These are phyloP conservation scores for Ammospiza caudacuta DNA, from an alignment of 2,113 vertebrate genomes.

Conservation along the genomic window DNA sequence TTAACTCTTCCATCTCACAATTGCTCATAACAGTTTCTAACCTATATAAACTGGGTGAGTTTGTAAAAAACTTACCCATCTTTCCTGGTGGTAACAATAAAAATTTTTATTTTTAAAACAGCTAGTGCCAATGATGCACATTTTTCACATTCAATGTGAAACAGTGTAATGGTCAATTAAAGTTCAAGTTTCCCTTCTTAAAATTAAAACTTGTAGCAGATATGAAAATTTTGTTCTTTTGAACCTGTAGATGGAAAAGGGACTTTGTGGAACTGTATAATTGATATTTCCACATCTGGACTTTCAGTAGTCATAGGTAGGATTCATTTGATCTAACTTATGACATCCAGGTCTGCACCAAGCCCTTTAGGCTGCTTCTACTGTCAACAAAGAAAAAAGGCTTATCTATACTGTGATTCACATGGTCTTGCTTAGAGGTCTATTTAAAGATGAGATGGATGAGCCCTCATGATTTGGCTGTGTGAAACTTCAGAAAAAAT, in stretches of 20 bases:
- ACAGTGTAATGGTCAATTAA: not conserved
- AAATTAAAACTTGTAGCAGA: not conserved
- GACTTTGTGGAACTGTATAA: not conserved
- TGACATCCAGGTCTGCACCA: not conserved
- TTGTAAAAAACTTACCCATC: not conserved
- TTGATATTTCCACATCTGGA: not conserved
- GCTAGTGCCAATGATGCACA: not conserved
- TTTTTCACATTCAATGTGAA: not conserved
- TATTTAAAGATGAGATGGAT: not conserved
- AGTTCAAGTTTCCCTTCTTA: not conserved
- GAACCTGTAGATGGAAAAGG: not conserved
- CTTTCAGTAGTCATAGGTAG: not conserved
- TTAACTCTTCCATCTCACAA: constrained; percentile 18
- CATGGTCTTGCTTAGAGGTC: not conserved
- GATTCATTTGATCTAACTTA: not conserved
- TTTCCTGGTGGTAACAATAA: not conserved
- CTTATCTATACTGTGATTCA: not conserved
- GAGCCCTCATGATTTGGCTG: not conserved
- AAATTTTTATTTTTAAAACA: not conserved
- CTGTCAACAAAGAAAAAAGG: not conserved
- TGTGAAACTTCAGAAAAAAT: not conserved
- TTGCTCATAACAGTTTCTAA: not conserved
- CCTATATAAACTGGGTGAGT: not conserved
- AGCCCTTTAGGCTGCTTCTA: not conserved
- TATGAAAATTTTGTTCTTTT: not conserved